Percentiles rank a stretch among this genome's conserved stretches.
Evolutionary conservation across 2,113 vertebrate species (phyloP).

Genomic region (Bothrops jararaca): DNA sequence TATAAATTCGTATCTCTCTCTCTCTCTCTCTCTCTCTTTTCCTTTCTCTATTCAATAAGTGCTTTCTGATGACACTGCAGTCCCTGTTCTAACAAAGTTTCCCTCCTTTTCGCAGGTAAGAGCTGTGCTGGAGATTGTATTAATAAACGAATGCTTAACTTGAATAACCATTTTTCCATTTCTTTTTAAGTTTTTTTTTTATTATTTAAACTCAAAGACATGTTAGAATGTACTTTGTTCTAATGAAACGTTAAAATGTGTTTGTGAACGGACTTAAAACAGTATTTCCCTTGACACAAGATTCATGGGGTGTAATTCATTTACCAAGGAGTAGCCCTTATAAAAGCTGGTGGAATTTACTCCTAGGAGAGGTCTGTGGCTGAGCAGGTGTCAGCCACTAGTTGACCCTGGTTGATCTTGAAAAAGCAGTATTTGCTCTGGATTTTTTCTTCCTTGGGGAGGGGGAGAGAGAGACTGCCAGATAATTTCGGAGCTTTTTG

Average conservation of each 20-base stretch:
- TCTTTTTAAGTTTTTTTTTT: neutral
- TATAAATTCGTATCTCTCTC: fast-evolving
- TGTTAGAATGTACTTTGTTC: neutral
- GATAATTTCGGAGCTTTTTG: neutral
- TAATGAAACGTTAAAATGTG: neutral
- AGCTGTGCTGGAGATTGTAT: neutral
- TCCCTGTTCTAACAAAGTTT: neutral
- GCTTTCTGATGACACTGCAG: neutral
- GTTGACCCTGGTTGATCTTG: neutral
- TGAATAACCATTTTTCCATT: neutral
- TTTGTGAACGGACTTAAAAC: neutral
- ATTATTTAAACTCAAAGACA: neutral
- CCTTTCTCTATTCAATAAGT: neutral
- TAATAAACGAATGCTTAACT: neutral
- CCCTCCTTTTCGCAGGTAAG: slow-evolving; percentile 34
- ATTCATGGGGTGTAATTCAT: neutral
- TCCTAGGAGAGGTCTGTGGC: neutral
- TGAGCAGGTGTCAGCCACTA: neutral
- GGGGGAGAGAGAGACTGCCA: neutral
- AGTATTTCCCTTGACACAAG: neutral
- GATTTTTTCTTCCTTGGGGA: neutral
- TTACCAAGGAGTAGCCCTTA: neutral
- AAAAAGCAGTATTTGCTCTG: neutral
- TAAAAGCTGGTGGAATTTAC: neutral
- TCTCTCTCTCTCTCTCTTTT: too few relatives aligned